Conservation (phyloP, 2,797 vertebrate species). For the Cyprinella venusta region DNA sequence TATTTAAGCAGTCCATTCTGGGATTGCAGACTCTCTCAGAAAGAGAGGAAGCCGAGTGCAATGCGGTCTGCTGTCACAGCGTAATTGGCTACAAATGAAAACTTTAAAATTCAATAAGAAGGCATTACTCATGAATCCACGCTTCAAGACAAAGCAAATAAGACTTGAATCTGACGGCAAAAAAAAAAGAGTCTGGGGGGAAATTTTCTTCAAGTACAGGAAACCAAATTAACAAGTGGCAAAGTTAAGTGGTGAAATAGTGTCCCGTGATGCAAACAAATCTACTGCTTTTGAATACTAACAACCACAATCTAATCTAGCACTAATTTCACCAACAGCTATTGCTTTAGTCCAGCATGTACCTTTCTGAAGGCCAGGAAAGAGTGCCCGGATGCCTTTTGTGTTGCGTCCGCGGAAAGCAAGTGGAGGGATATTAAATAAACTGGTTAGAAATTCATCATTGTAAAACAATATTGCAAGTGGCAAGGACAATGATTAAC, state of each 20-base stretch:
- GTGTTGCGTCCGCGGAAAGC: constrained; percentile 9
- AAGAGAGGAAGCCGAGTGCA: constrained; percentile 24
- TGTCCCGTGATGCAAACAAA: constrained; percentile 48
- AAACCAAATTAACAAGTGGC: constrained; percentile 56
- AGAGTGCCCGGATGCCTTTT: constrained; percentile 50
- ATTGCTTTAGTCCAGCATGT: constrained; percentile 17
- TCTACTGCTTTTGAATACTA: constrained; percentile 39
- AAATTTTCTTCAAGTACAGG: constrained; percentile 57
- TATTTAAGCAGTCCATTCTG: constrained; percentile 43
- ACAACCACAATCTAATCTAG: constrained; percentile 51
- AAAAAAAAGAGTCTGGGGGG: constrained; percentile 40
- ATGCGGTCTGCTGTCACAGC: constrained; percentile 47
- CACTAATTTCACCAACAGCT: constrained; percentile 49
- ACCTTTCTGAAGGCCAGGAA: constrained; percentile 47
- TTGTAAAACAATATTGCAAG: neutral
- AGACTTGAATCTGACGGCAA: constrained; percentile 51
- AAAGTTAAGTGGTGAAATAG: constrained; percentile 41
- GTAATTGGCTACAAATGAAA: constrained; percentile 72
- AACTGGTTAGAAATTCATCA: constrained; percentile 18
- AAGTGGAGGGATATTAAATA: constrained; percentile 34
- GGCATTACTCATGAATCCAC: constrained; percentile 62
- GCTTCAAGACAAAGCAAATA: constrained; percentile 55
- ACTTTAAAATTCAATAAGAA: constrained; percentile 68
- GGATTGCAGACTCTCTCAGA: neutral
- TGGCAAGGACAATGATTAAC: constrained; percentile 19